A percentile compares a stretch with the other conserved stretches of the same genome.
These are phyloP conservation scores for Watsonalla cultraria DNA, from an alignment of 2,888 invertebrate species.

Conservation along the genomic window DNA sequence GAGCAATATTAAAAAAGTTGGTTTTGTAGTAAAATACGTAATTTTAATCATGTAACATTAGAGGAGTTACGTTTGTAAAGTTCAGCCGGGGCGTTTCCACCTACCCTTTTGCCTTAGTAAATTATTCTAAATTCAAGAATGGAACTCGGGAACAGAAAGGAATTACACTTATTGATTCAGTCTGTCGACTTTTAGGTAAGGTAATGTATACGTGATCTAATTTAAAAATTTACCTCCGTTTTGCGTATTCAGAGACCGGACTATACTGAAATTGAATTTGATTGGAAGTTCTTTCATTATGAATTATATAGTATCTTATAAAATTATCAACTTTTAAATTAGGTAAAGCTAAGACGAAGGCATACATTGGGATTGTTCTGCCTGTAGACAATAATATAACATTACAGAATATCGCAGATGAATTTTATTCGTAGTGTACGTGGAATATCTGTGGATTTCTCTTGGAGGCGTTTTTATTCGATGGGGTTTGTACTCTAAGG, in stretches of 20 bases:
- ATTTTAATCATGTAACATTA: not conserved
- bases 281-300: no score
- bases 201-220: conserved; percentile 23
- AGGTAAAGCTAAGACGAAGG: no score
- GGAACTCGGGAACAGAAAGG: conserved; percentile 14
- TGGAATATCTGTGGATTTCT: no score
- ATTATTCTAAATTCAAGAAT: conserved; percentile 24
- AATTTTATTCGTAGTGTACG: no score
- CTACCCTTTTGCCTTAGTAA: conserved; percentile 16
- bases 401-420: no score
- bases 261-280: conserved; percentile 3
- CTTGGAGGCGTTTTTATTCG: no score
- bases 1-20: not conserved
- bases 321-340: no score
- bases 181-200: conserved; percentile 21
- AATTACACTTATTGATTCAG: conserved; percentile 27
- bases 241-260: conserved; percentile 2
- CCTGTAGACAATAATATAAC: no score
- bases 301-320: no score
- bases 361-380: no score
- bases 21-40: not conserved
- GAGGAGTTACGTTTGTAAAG: conserved; percentile 17
- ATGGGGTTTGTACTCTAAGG: no score
- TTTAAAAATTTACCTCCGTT: conserved; percentile 14
- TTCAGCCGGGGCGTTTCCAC: conserved; percentile 15